Evolutionary conservation across 2,888 invertebrate species (phyloP).

Genomic region (Serrognathus titanus): DNA sequence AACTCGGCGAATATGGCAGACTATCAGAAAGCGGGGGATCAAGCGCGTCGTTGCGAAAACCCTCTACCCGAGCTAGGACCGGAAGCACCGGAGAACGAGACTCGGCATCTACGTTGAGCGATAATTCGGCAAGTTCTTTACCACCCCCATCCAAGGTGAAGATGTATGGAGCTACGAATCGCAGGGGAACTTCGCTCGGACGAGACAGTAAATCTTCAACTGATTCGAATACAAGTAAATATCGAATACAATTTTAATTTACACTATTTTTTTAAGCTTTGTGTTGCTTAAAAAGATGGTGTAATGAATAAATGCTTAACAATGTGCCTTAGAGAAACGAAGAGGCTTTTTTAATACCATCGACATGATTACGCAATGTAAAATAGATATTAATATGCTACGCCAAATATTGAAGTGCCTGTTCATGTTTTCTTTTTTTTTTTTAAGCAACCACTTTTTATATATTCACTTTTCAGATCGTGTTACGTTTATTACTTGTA

Average conservation of each 20-base stretch:
- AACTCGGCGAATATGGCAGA: slow-evolving; percentile 58
- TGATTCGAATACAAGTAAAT: slow-evolving; percentile 61
- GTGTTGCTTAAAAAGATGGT: too few species aligned
- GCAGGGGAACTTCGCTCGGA: slow-evolving; percentile 58
- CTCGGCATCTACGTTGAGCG: slow-evolving; percentile 55
- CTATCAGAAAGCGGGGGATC: slow-evolving; percentile 53
- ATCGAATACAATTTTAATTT: slow-evolving; percentile 68
- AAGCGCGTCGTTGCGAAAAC: slow-evolving; percentile 41
- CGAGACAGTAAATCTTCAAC: slow-evolving; percentile 52
- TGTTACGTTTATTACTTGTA: background rate
- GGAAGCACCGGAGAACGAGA: slow-evolving; percentile 51
- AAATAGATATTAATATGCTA: too few species aligned
- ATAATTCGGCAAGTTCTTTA: slow-evolving; percentile 55
- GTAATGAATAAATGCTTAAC: too few species aligned
- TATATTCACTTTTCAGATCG: background rate
- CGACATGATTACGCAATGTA: too few species aligned
- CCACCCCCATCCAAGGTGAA: slow-evolving; percentile 62
- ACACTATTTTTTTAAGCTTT: too few species aligned
- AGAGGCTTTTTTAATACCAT: too few species aligned
- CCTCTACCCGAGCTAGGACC: slow-evolving; percentile 37
- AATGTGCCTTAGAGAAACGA: too few species aligned
- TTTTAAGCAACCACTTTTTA: too few species aligned
- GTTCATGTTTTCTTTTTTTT: too few species aligned
- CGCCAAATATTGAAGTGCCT: too few species aligned
- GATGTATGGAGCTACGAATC: slow-evolving; percentile 41